Conservation (phyloP, 2,888 invertebrate genomes). For the Ametastegia equiseti region DNA sequence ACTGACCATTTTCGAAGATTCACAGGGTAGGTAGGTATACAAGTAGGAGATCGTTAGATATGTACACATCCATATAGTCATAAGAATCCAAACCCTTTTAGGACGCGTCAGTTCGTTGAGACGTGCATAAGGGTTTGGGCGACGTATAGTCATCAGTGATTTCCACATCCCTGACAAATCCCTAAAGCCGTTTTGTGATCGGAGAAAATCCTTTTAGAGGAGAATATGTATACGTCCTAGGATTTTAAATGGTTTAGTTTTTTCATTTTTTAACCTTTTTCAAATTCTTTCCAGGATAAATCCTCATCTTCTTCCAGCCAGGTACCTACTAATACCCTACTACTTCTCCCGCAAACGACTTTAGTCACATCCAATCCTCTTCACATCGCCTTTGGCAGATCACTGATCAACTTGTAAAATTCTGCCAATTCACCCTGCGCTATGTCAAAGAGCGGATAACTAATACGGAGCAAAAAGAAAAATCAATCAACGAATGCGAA, state of each 20-base stretch:
- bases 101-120: constrained; percentile 26
- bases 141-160: constrained; percentile 30
- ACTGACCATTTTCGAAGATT: constrained; percentile 1
- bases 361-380: not conserved
- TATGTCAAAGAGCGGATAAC: not conserved
- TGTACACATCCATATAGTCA: not conserved
- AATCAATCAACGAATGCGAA: not conserved
- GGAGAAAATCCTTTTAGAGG: constrained; percentile 40
- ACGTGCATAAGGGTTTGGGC: constrained; percentile 27
- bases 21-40: not conserved
- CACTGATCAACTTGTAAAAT: not conserved
- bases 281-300: constrained; percentile 31
- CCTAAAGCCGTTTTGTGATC: constrained; percentile 35
- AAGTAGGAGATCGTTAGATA: not conserved
- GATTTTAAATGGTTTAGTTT: not conserved
- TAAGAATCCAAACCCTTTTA: constrained; percentile 40
- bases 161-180: constrained; percentile 44
- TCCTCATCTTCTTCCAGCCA: not conserved
- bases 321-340: not conserved
- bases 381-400: not conserved
- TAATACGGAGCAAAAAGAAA: not conserved
- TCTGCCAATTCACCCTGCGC: not conserved
- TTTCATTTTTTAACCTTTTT: constrained; percentile 35
- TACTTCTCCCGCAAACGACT: too few relatives aligned
- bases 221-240: not conserved